Conservation (phyloP, 2,113 vertebrate genomes). For the Barnardius zonarius region DNA sequence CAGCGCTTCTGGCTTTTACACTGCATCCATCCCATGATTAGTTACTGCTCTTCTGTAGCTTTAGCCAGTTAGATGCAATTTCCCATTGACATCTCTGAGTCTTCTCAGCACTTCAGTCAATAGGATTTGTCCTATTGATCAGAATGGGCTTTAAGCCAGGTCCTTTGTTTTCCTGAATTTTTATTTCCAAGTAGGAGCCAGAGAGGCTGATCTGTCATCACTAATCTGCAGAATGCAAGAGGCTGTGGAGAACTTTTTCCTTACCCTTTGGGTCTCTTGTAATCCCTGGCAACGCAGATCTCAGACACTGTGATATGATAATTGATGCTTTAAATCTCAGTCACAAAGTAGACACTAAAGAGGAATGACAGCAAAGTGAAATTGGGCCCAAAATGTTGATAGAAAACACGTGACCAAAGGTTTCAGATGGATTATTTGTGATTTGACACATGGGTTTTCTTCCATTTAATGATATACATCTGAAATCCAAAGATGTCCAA, state of each 20-base stretch:
- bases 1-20: background rate
- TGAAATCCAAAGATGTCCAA: background rate
- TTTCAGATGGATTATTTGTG: background rate
- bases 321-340: background rate
- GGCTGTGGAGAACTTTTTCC: background rate
- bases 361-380: background rate
- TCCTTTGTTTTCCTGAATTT: background rate
- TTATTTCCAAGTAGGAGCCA: background rate
- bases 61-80: background rate
- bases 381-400: background rate
- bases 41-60: background rate
- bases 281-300: background rate
- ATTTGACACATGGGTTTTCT: background rate
- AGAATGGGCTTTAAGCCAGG: background rate
- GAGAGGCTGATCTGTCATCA: background rate
- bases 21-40: background rate
- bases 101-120: background rate
- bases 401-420: background rate
- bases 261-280: background rate
- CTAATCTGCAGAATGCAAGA: background rate
- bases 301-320: background rate
- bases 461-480: background rate
- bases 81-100: background rate
- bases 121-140: background rate
- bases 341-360: background rate